Base-by-base conservation (phyloP, 2,113 vertebrate genomes). In the Lipophrys pholis region DNA sequence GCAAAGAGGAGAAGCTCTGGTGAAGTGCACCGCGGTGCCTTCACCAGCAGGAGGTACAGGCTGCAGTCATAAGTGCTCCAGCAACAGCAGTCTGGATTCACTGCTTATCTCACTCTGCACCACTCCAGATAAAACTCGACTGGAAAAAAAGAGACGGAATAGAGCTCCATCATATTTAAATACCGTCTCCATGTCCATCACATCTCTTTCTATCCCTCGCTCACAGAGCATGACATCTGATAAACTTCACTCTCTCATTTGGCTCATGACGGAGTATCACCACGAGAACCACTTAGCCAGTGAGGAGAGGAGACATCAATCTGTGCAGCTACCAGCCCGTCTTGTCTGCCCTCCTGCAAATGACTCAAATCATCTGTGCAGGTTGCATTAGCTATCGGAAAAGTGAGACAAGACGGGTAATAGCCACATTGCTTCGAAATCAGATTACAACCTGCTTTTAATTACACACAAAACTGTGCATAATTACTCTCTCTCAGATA, bases 111-210 rank as follows among this genome's bases (percentile, higher is more conserved):
- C 61, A 7, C 85, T 4, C 2, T 68, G 21, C 21, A 30, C 21
- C 21, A 67, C 67, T 68, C 60, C 39, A 90, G 89, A 92, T 91
- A 90, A 91, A 83, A 69, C 48, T 1, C 11, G n/a, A 80, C 87
- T 92, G 82, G 78, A 90, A 87, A 91, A 87, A 2, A 4, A 90
- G 83, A 90, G 83, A 76, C 69, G 51, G 68, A 81, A 80, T 77
- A 55, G 83, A 87, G 70, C 83, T 80, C 78, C 82, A 79, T 87
- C 86, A 73, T 73, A 68, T 78, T 81, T 60, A 84, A 84, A 82
- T 69, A 63, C 62, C 60, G 54, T 70, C 69, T 72, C 60, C 0
- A 8, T 30, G 54, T 83, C 81, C 62, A 54, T 83, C 80, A 70
- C 49, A 59, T 73, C 69, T 76, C 42, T 14, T 8, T 56, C 21